These are phyloP conservation scores for Epinephelus moara DNA, from an alignment of 2,113 vertebrate species.

Conservation along the genomic window DNA sequence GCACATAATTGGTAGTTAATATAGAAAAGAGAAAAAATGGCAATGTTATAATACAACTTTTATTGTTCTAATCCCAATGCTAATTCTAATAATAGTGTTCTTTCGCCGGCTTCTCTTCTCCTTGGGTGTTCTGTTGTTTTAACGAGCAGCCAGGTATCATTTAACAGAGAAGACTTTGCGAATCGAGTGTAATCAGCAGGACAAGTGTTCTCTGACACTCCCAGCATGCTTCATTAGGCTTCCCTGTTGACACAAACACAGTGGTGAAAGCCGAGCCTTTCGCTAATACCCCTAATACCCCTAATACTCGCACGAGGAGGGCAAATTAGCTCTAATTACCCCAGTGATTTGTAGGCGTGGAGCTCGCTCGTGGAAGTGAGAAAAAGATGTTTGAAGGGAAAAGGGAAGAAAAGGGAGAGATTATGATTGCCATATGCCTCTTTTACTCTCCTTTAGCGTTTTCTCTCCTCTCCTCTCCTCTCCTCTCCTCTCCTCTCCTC, in stretches of 20 bases:
- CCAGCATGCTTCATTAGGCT: slow-evolving; percentile 78
- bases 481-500: slow-evolving; percentile 1
- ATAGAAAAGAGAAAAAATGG: not conserved
- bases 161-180: slow-evolving; percentile 43
- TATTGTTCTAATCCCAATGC: not conserved
- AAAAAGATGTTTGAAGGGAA: slow-evolving; percentile 38
- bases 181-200: slow-evolving; percentile 70
- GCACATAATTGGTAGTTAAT: slow-evolving; percentile 1
- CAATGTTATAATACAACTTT: not conserved
- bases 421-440: slow-evolving; percentile 80
- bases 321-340: slow-evolving; percentile 78
- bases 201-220: slow-evolving; percentile 70
- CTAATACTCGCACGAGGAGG: slow-evolving; percentile 68
- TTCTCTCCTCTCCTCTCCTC: not conserved
- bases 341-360: slow-evolving; percentile 65
- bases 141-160: slow-evolving; percentile 54
- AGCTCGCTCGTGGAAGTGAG: slow-evolving; percentile 70
- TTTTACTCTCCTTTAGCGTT: slow-evolving; percentile 48
- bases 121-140: slow-evolving; percentile 51
- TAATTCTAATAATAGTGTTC: not conserved
- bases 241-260: slow-evolving; percentile 74
- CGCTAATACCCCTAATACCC: slow-evolving; percentile 65
- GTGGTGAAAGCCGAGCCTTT: slow-evolving; percentile 70
- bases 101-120: not conserved
- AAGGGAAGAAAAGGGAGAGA: slow-evolving; percentile 29